Percentiles rank a stretch among this genome's conserved stretches.
These are phyloP conservation scores for Nemotelus nigrinus DNA, from an alignment of 2,888 invertebrate genomes.

Conservation along the genomic window DNA sequence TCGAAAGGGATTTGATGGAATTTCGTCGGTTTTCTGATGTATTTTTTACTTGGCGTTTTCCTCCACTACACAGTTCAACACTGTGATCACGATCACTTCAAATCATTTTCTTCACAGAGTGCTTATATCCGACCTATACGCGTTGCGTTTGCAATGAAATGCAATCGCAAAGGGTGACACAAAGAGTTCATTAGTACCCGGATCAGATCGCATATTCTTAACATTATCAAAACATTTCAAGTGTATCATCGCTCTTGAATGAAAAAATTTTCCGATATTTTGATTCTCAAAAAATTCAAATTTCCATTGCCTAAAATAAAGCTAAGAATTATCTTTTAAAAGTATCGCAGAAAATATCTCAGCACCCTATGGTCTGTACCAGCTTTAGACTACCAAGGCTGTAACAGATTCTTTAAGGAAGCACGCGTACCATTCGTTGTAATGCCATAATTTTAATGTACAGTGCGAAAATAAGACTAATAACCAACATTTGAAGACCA, in stretches of 20 bases:
- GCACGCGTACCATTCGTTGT: slow-evolving; percentile 39
- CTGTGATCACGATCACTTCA: slow-evolving; percentile 36
- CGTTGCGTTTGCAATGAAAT: not conserved
- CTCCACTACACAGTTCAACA: slow-evolving; percentile 19
- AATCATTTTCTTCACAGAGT: slow-evolving; percentile 1
- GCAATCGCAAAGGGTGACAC: too few species aligned
- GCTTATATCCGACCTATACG: not conserved
- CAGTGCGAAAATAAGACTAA: slow-evolving; percentile 54
- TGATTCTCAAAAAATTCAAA: too few species aligned
- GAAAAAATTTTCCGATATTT: too few species aligned
- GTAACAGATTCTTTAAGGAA: slow-evolving; percentile 22
- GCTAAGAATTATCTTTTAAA: too few species aligned
- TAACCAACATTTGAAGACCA: slow-evolving; percentile 52
- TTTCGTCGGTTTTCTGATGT: not conserved
- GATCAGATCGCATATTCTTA: too few species aligned
- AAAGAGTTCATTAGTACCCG: too few species aligned
- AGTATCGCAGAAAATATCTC: too few species aligned
- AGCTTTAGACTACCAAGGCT: not conserved
- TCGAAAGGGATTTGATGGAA: slow-evolving; percentile 30
- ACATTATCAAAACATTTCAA: too few species aligned
- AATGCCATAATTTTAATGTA: slow-evolving; percentile 44
- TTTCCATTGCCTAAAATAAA: too few species aligned
- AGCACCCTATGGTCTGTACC: not conserved
- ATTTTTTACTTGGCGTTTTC: slow-evolving; percentile 6
- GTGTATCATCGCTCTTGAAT: too few species aligned